Percentiles rank a stretch among this genome's conserved stretches.
These are phyloP conservation scores for Brachymystax lenok DNA, from an alignment of 2,797 vertebrate genomes.

Conservation along the genomic window DNA sequence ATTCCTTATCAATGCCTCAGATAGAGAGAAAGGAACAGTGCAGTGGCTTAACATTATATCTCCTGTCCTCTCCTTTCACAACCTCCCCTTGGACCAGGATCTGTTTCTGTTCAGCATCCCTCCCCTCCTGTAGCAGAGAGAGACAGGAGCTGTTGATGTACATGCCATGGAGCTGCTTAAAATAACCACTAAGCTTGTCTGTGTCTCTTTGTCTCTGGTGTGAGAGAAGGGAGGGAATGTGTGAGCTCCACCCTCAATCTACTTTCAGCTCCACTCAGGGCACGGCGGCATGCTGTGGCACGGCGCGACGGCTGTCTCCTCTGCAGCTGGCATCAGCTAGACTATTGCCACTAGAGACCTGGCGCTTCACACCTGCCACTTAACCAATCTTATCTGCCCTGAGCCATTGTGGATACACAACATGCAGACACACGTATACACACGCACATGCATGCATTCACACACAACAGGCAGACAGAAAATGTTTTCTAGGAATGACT, in stretches of 20 bases:
- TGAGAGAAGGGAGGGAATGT: constrained; percentile 20
- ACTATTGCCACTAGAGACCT: constrained; percentile 43
- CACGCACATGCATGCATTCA: constrained; percentile 5
- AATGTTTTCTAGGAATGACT: constrained; percentile 27
- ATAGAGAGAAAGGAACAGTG: not conserved
- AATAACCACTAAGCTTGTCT: constrained; percentile 18
- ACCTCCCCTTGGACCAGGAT: constrained; percentile 15
- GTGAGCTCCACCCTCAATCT: not conserved
- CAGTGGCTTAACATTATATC: not conserved
- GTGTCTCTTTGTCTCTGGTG: constrained; percentile 33
- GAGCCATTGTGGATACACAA: constrained; percentile 16
- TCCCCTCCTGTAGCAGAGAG: constrained; percentile 31
- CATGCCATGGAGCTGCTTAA: constrained; percentile 33
- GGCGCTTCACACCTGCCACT: constrained; percentile 53
- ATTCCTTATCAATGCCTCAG: constrained; percentile 8
- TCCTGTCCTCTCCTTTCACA: constrained; percentile 1
- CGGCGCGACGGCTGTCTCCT: constrained; percentile 33
- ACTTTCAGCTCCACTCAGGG: constrained; percentile 26
- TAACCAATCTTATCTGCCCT: constrained; percentile 44
- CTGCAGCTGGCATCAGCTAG: constrained; percentile 38
- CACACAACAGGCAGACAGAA: not conserved
- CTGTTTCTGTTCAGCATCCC: constrained; percentile 23
- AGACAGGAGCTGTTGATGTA: constrained; percentile 29
- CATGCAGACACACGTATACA: constrained; percentile 21
- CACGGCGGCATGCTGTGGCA: not conserved